A percentile compares a stretch with the other conserved stretches of the same genome.
Evolutionary conservation across 2,797 vertebrate species (phyloP).

Genomic region (Molossus alvarezi): DNA sequence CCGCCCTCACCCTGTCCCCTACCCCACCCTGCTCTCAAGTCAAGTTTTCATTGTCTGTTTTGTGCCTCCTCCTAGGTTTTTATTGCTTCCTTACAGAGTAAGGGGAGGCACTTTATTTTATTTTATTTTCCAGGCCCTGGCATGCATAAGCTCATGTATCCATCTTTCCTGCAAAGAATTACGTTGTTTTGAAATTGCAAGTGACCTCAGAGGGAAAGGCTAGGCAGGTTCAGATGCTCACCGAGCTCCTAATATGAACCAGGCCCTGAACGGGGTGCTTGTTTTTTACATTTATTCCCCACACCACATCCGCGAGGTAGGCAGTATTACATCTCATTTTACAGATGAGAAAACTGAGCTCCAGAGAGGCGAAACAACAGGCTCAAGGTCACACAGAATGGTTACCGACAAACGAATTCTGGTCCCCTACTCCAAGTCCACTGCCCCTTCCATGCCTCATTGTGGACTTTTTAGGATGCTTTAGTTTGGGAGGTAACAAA

Average conservation of each 20-base stretch:
- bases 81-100: conserved; percentile 72
- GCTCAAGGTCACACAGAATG: conserved; percentile 50
- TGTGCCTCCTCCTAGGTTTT: conserved; percentile 73
- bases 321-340: conserved; percentile 56
- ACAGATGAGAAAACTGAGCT: conserved; percentile 64
- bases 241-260: background rate
- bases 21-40: conserved; percentile 48
- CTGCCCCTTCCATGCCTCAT: background rate
- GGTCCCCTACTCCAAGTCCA: background rate
- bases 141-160: background rate
- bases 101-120: conserved; percentile 59
- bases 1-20: conserved; percentile 65
- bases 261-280: background rate
- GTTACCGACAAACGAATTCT: background rate
- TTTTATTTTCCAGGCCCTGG: conserved; percentile 60
- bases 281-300: background rate
- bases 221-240: background rate
- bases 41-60: conserved; percentile 69
- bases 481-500: background rate
- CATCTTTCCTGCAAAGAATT: conserved; percentile 41
- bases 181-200: conserved; percentile 51
- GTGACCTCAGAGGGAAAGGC: conserved; percentile 28
- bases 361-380: background rate
- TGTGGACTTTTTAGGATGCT: background rate
- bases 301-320: background rate